Evolutionary conservation across 1,140 invertebrate species (phyloP).

Genomic region (Pogonus chalceus): DNA sequence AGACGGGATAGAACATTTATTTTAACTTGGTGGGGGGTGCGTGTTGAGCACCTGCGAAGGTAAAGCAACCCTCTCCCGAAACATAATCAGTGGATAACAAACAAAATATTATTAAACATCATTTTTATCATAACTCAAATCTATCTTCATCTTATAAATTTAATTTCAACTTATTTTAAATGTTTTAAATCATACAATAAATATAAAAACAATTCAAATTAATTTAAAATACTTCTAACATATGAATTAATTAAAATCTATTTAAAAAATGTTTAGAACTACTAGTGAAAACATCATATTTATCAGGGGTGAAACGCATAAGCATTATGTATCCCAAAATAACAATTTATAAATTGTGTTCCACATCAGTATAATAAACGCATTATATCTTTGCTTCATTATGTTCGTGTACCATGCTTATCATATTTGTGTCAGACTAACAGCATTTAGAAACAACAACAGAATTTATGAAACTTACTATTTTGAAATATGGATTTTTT

Average conservation of each 20-base stretch:
- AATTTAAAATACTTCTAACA: too few relatives aligned
- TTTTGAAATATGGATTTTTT: too few relatives aligned
- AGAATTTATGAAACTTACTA: too few relatives aligned
- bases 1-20: background rate
- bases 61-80: background rate
- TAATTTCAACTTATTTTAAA: too few relatives aligned
- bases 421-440: background rate
- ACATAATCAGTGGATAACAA: background rate
- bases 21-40: conserved; percentile 3
- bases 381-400: background rate
- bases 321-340: background rate
- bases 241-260: background rate
- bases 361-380: background rate
- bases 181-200: too few relatives aligned
- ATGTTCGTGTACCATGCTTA: background rate
- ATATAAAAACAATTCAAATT: too few relatives aligned
- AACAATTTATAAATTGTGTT: conserved; percentile 2
- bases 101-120: too few relatives aligned
- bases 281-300: background rate
- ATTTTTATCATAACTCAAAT: too few relatives aligned
- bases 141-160: too few relatives aligned
- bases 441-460: too few relatives aligned
- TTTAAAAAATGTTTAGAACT: background rate
- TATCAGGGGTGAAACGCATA: too few relatives aligned
- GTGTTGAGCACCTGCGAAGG: background rate